Percentiles rank a stretch among this genome's conserved stretches.
These are phyloP conservation scores for Hycleus phaleratus DNA, from an alignment of 1,140 invertebrate species.

Conservation along the genomic window DNA sequence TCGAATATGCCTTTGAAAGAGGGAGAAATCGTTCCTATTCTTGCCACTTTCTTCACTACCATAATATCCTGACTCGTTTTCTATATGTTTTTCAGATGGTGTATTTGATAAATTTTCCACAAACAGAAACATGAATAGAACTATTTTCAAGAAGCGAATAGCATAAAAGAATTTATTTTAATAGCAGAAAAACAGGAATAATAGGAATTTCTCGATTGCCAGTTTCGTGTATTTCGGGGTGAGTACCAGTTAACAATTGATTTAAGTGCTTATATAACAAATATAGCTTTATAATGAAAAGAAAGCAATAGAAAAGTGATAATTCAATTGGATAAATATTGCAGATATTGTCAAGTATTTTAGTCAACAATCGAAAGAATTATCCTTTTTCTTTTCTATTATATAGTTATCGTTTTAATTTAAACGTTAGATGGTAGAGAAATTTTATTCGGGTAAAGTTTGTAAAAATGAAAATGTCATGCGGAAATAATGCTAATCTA, in stretches of 20 bases:
- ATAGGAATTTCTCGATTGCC: background rate
- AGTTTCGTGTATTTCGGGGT: background rate
- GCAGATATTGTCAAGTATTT: background rate
- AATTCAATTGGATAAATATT: constrained; percentile 1
- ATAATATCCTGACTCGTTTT: no score
- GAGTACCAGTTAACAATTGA: background rate
- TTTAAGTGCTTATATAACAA: background rate
- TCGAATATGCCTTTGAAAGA: no score
- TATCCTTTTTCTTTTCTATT: no score
- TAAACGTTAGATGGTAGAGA: background rate
- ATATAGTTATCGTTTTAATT: no score
- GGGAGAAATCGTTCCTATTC: no score
- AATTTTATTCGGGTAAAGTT: background rate
- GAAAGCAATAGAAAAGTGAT: constrained; percentile 1
- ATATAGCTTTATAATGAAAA: constrained; percentile 8
- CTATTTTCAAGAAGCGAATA: background rate
- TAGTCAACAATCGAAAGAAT: no score
- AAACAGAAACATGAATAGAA: background rate
- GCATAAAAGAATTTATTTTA: background rate
- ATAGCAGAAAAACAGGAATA: background rate
- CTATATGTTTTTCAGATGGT: background rate
- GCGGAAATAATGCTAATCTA: constrained; percentile 39
- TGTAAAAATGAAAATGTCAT: constrained; percentile 21
- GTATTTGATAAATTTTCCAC: background rate
- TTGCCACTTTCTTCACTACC: no score